phyloP scores from a whole-genome alignment of 2,888 invertebrate genomes.

The Epinotia bilunana region DNA sequence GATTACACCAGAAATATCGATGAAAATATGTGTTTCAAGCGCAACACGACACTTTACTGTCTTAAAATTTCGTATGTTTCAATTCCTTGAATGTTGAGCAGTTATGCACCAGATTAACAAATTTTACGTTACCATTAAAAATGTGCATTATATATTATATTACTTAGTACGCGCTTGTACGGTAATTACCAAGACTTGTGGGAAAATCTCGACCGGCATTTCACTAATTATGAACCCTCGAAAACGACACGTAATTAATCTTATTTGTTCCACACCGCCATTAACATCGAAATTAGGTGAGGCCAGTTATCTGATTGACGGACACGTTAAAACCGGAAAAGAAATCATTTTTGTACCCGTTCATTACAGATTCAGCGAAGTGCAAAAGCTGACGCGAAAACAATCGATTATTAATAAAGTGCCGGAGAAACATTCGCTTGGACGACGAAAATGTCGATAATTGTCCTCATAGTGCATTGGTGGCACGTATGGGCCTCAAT shows the following conservation, averaged over 20 bases:
- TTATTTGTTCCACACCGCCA: constrained; percentile 70
- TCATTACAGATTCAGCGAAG: constrained; percentile 76
- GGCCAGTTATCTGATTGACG: constrained; percentile 60
- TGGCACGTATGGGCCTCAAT: constrained; percentile 59
- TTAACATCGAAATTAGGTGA: constrained; percentile 77
- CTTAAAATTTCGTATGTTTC: not conserved
- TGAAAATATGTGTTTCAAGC: not conserved
- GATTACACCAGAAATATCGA: not conserved
- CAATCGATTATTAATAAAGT: constrained; percentile 75
- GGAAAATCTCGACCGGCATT: constrained; percentile 53
- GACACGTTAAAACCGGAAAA: constrained; percentile 54
- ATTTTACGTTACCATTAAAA: not conserved
- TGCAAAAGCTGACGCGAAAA: constrained; percentile 80
- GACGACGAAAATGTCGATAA: constrained; percentile 61
- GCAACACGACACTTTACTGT: not conserved
- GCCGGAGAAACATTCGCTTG: constrained; percentile 64
- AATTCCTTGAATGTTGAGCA: not conserved
- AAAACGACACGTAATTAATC: constrained; percentile 67
- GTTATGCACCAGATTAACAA: not conserved
- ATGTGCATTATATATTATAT: too few relatives aligned
- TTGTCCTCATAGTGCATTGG: constrained; percentile 66
- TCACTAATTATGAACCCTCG: constrained; percentile 64
- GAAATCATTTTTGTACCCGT: constrained; percentile 64
- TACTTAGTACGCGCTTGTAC: not conserved
- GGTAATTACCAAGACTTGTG: constrained; percentile 33